Conservation (phyloP, 2,888 invertebrate genomes). For the Norana najaformis region DNA sequence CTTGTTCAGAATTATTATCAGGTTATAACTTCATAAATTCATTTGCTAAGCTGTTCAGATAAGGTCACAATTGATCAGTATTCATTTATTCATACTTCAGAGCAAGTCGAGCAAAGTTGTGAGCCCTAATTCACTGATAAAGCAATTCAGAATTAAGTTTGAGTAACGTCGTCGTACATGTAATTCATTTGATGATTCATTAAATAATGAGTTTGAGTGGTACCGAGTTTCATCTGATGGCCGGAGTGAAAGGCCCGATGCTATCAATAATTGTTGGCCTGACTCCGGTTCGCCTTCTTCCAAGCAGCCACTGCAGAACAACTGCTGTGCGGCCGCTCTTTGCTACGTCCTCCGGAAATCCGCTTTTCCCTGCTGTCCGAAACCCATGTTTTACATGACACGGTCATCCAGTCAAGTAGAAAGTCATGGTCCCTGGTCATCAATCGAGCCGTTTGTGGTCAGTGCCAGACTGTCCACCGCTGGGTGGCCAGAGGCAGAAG, state of each 20-base stretch:
- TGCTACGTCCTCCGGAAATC: background rate
- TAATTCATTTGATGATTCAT: background rate
- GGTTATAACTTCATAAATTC: too few species aligned
- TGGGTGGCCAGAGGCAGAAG: background rate
- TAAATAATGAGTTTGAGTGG: background rate
- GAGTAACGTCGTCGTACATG: background rate
- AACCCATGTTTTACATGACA: background rate
- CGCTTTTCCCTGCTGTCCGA: background rate
- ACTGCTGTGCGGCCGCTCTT: background rate
- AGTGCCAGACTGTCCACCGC: background rate
- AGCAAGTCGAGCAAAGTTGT: too few species aligned
- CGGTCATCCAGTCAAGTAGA: background rate
- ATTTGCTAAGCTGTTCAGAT: too few species aligned
- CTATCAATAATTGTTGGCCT: too few species aligned
- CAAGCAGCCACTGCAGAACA: too few species aligned
- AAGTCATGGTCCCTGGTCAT: background rate
- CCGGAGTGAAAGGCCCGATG: background rate
- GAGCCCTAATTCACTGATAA: background rate
- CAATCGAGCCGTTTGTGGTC: background rate
- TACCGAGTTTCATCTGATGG: background rate
- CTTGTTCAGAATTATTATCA: too few species aligned
- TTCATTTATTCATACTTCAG: too few species aligned
- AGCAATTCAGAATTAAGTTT: background rate
- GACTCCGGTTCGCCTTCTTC: too few species aligned
- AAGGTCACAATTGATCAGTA: too few species aligned